Evolutionary conservation across 2,888 invertebrate genomes (phyloP).

Genomic region (Tiliacea aurago): DNA sequence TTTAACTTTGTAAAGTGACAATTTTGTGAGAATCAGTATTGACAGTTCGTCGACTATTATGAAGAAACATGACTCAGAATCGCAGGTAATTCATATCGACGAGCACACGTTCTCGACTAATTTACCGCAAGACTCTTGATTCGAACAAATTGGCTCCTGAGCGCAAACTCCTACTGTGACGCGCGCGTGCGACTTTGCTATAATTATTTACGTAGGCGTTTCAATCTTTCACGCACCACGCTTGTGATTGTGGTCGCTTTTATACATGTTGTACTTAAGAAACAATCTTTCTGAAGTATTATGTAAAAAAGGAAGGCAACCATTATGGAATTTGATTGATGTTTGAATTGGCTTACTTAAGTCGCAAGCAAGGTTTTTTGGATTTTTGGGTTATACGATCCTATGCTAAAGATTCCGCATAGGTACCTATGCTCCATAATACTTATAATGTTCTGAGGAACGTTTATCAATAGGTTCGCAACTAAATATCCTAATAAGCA

Average conservation of each 20-base stretch:
- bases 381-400: background rate
- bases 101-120: constrained; percentile 71
- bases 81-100: constrained; percentile 72
- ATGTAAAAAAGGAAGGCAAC: constrained; percentile 1
- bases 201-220: constrained; percentile 61
- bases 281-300: constrained; percentile 17
- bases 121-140: constrained; percentile 67
- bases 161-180: constrained; percentile 49
- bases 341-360: background rate
- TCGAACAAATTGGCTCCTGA: constrained; percentile 69
- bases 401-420: background rate
- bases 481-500: background rate
- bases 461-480: too few species aligned
- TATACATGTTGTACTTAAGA: background rate
- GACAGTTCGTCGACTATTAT: constrained; percentile 15
- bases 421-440: background rate
- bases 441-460: background rate
- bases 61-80: constrained; percentile 54
- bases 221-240: constrained; percentile 7
- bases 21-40: background rate
- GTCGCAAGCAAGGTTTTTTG: background rate
- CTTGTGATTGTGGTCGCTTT: background rate
- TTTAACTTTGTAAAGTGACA: background rate
- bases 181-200: constrained; percentile 47
- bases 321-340: background rate